Evolutionary conservation across 2,113 vertebrate genomes (phyloP).

Genomic region (Cyprichromis sp.): DNA sequence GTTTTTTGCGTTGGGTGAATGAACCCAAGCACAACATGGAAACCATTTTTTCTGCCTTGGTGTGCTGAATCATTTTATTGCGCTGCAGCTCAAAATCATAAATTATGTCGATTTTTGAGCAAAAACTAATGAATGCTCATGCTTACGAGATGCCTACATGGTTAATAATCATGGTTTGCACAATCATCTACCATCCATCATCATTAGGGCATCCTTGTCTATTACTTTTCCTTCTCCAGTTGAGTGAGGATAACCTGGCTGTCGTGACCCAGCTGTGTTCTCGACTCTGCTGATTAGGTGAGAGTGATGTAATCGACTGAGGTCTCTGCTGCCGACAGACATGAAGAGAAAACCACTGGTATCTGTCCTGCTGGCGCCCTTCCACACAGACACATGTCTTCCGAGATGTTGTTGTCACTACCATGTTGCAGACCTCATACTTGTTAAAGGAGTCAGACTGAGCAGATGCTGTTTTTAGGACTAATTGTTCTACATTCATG

Average conservation of each 20-base stretch:
- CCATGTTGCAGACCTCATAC: neutral
- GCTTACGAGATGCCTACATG: neutral
- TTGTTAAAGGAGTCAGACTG: neutral
- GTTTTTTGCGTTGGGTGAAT: neutral
- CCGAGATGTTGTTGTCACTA: neutral
- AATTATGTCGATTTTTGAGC: neutral
- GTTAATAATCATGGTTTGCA: neutral
- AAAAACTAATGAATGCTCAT: neutral
- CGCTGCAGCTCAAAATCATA: neutral
- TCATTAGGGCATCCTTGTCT: neutral
- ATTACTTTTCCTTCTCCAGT: neutral
- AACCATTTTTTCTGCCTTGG: neutral
- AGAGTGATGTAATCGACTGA: neutral
- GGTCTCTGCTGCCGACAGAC: slow-evolving; percentile 16
- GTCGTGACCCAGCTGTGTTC: neutral
- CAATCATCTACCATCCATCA: neutral
- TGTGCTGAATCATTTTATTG: neutral
- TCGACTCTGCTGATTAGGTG: slow-evolving; percentile 6
- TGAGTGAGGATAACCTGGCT: neutral
- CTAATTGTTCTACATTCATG: neutral
- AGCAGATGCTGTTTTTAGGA: neutral
- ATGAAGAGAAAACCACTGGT: neutral
- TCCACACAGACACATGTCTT: neutral
- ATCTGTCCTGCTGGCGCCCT: neutral
- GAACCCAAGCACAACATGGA: neutral